phyloP scores from a whole-genome alignment of 2,888 invertebrate species.

The Brachyopa scutellaris region DNA sequence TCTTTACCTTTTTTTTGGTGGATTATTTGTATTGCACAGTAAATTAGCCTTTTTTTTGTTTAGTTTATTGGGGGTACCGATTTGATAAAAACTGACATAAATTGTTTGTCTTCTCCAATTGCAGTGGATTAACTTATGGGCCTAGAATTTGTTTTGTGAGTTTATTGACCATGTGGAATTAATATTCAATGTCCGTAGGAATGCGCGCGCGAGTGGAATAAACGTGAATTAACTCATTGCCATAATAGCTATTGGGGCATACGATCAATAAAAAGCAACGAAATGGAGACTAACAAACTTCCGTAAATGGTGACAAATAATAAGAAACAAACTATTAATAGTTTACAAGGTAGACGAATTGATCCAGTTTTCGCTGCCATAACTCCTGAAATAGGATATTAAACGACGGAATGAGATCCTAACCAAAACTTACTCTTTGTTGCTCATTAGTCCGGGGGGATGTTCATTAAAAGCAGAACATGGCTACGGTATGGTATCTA shows the following conservation, averaged over 20 bases:
- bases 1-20: too few relatives aligned
- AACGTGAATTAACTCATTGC: slow-evolving; percentile 45
- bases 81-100: too few relatives aligned
- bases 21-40: slow-evolving; percentile 5
- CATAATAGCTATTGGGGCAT: slow-evolving; percentile 8
- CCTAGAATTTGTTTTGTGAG: slow-evolving; percentile 11
- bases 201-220: slow-evolving; percentile 1
- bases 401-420: too few relatives aligned
- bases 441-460: too few relatives aligned
- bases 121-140: slow-evolving; percentile 26
- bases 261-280: slow-evolving; percentile 19
- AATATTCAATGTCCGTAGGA: slow-evolving; percentile 27
- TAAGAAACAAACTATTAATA: slow-evolving; percentile 27
- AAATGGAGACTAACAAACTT: slow-evolving; percentile 38
- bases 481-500: too few relatives aligned
- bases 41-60: background rate
- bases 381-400: too few relatives aligned
- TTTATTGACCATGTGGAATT: slow-evolving; percentile 50
- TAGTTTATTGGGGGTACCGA: too few relatives aligned
- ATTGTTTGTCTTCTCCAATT: slow-evolving; percentile 3
- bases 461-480: too few relatives aligned
- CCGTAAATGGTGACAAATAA: slow-evolving; percentile 14
- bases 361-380: too few relatives aligned
- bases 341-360: slow-evolving; percentile 3
- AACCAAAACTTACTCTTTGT: too few relatives aligned